These are phyloP conservation scores for Amblyraja radiata DNA, from an alignment of 2,797 vertebrate genomes.

Conservation along the genomic window DNA sequence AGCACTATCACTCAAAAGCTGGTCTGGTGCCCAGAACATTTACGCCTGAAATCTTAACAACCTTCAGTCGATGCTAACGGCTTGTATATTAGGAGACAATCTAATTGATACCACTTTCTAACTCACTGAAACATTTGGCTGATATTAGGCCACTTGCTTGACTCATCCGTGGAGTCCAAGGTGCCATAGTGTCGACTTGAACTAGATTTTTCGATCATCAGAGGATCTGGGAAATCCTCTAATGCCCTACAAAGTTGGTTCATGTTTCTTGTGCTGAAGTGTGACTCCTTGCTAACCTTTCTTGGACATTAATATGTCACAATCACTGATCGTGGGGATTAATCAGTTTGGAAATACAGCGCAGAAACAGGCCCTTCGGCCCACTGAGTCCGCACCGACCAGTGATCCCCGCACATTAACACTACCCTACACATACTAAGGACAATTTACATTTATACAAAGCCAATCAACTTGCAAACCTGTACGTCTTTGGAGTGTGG, in stretches of 20 bases:
- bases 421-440: too few relatives aligned
- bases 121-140: background rate
- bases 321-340: background rate
- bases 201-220: background rate
- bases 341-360: too few relatives aligned
- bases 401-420: too few relatives aligned
- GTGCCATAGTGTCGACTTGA: background rate
- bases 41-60: background rate
- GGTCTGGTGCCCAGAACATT: background rate
- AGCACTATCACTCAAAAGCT: background rate
- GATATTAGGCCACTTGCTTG: background rate
- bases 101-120: background rate
- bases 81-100: background rate
- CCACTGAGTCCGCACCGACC: too few relatives aligned
- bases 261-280: background rate
- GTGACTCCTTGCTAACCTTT: background rate
- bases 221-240: background rate
- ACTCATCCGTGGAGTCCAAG: background rate
- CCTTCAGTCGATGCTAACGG: background rate
- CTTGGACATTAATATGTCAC: background rate
- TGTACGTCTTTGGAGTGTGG: too few relatives aligned
- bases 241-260: background rate
- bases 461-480: too few relatives aligned
- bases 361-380: too few relatives aligned
- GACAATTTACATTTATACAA: too few relatives aligned